A percentile compares a stretch with the other conserved stretches of the same genome.
Evolutionary conservation across 2,888 invertebrate genomes (phyloP).

Genomic region (Monochamus alternatus): DNA sequence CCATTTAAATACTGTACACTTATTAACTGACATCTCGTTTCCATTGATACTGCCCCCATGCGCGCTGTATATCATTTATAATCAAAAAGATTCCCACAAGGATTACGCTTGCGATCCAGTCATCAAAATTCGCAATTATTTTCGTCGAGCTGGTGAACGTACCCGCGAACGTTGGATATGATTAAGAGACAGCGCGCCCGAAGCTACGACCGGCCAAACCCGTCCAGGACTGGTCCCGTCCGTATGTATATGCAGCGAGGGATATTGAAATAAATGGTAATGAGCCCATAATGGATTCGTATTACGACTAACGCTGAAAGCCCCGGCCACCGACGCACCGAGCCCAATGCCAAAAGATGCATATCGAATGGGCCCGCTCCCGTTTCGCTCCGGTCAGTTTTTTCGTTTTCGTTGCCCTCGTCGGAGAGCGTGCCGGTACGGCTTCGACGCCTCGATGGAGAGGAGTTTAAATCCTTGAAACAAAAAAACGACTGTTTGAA

Average conservation of each 20-base stretch:
- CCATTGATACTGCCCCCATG: too few species aligned
- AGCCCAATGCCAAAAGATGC: slow-evolving; percentile 27
- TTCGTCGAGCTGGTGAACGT: slow-evolving; percentile 8
- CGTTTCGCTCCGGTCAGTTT: slow-evolving; percentile 26
- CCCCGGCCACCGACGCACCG: slow-evolving; percentile 45
- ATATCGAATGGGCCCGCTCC: slow-evolving; percentile 41
- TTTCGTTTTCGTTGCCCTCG: slow-evolving; percentile 4
- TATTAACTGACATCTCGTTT: too few species aligned
- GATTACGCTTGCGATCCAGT: background rate
- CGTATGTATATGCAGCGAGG: slow-evolving; percentile 31
- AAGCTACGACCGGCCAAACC: slow-evolving; percentile 28
- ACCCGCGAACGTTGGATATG: slow-evolving; percentile 37
- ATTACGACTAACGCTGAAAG: slow-evolving; percentile 55
- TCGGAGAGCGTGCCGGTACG: background rate
- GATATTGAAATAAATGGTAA: slow-evolving; percentile 62
- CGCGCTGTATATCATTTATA: background rate
- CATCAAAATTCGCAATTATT: slow-evolving; percentile 19
- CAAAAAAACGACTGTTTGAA: too few species aligned
- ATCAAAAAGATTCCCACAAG: slow-evolving; percentile 12
- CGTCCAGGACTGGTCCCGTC: slow-evolving; percentile 21
- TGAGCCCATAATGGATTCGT: slow-evolving; percentile 60
- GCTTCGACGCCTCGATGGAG: too few species aligned
- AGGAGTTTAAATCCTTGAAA: too few species aligned
- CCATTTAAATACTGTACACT: too few species aligned
- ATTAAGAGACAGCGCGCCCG: slow-evolving; percentile 38